Evolutionary conservation across 2,797 vertebrate genomes (phyloP), one percentile per base, ranked within the genome.

Genomic region (Gadopsis bispinosus): DNA sequence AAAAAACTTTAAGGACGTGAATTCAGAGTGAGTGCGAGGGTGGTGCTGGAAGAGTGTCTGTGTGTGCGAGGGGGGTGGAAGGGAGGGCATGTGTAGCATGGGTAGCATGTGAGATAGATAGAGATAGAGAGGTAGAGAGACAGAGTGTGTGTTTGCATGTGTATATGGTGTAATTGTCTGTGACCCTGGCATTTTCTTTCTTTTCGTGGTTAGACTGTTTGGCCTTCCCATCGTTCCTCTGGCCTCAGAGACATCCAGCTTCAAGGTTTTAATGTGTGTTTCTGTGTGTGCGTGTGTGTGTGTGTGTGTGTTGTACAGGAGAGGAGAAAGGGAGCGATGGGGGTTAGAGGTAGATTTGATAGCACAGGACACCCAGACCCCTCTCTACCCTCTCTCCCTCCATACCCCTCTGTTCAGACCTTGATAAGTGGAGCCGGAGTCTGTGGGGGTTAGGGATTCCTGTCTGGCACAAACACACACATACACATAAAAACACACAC

Each of bases 391-490:
- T 29, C 77, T 73, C 71, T 73, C 54, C 60, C 79, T 79, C 50
- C 75, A 75, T 75, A 84, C 78, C 79, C 90, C 86, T 91, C 83
- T 89, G 82, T 87, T 90, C 80, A 73, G 84, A 69, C 80, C 84
- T 91, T 94, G 94, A 95, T 96, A 95, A 95, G 92, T 93, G 94
- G 93, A 92, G 93, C 93, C 95, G 79, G 80, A 89, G 83, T 92
- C 87, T 90, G 94, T 92, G 93, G 95, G 94, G 94, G 95, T 95
- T 93, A 94, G 88, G 93, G 93, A 93, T 95, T 95, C 87, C 92
- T 94, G 92, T 95, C 95, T 94, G 94, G 91, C 90, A 92, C 93
- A 76, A 86, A 86, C 35, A 89, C 90, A 91, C 80, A 89, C 81
- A 73, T 64, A 85, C 87, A 88, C 86, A 86, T 43, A 81, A 64